A percentile compares a stretch with the other conserved stretches of the same genome.
phyloP scores from a whole-genome alignment of 2,888 invertebrate species.

The Mellilla xanthometata region DNA sequence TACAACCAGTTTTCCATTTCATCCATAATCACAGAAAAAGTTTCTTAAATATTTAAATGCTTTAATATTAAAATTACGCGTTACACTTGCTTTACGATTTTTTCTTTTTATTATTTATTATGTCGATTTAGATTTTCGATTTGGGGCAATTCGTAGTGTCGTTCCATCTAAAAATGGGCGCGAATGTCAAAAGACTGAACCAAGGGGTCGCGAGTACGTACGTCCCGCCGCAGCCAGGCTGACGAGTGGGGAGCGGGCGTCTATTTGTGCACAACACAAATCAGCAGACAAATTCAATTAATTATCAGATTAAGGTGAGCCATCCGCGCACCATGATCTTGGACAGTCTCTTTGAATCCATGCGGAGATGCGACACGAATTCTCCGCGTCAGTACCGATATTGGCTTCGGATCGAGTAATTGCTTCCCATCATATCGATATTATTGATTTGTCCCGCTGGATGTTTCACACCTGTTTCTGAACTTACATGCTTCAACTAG shows the following conservation, averaged over 20 bases:
- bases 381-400: slow-evolving; percentile 39
- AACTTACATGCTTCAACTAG: not conserved
- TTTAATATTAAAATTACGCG: slow-evolving; percentile 41
- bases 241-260: slow-evolving; percentile 56
- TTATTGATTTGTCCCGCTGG: slow-evolving; percentile 9
- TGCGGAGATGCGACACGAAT: slow-evolving; percentile 47
- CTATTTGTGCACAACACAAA: slow-evolving; percentile 80
- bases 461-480: slow-evolving; percentile 7
- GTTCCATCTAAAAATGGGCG: slow-evolving; percentile 80
- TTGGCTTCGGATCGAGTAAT: slow-evolving; percentile 43
- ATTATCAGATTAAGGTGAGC: slow-evolving; percentile 82
- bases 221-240: slow-evolving; percentile 44
- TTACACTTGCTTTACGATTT: slow-evolving; percentile 43
- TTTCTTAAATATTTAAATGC: slow-evolving; percentile 58
- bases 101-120: slow-evolving; percentile 35
- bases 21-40: slow-evolving; percentile 31
- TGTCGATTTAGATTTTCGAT: slow-evolving; percentile 50
- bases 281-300: slow-evolving; percentile 80
- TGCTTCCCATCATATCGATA: slow-evolving; percentile 25
- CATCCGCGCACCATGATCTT: slow-evolving; percentile 66
- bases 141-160: slow-evolving; percentile 65
- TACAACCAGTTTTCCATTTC: slow-evolving; percentile 21
- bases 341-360: slow-evolving; percentile 55
- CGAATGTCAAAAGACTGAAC: slow-evolving; percentile 80
- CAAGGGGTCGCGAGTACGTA: slow-evolving; percentile 61